A percentile compares a stretch with the other conserved stretches of the same genome.
phyloP scores from a whole-genome alignment of 2,888 invertebrate genomes.

The Seira musarum region DNA sequence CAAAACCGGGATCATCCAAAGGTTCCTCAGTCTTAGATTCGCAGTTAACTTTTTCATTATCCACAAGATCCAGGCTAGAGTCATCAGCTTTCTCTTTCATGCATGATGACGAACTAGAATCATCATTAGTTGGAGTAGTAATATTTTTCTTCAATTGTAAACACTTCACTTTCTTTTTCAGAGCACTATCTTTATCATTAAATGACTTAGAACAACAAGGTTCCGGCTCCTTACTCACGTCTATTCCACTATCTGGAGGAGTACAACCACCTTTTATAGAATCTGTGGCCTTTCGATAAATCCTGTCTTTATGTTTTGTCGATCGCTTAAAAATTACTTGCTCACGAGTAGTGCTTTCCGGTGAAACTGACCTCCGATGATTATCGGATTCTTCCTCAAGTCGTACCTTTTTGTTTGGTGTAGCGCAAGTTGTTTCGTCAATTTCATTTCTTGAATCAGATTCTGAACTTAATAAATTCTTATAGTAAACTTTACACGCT shows the following conservation, averaged over 20 bases:
- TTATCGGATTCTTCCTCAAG: conserved; percentile 12
- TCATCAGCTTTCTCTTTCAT: background rate
- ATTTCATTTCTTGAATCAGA: background rate
- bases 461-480: background rate
- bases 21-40: background rate
- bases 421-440: background rate
- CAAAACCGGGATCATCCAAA: conserved; percentile 35
- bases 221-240: conserved; percentile 50
- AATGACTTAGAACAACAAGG: conserved; percentile 47
- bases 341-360: conserved; percentile 16
- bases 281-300: conserved; percentile 25
- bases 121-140: background rate
- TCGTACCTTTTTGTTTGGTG: conserved; percentile 28
- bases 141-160: background rate
- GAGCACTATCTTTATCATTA: background rate
- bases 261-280: conserved; percentile 12
- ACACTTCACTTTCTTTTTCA: no score
- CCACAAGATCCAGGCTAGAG: background rate
- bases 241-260: conserved; percentile 58
- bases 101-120: background rate
- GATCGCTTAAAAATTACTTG: conserved; percentile 35
- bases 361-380: conserved; percentile 19
- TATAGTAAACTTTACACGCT: conserved; percentile 33
- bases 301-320: conserved; percentile 37
- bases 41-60: background rate